Evolutionary conservation across 2,797 vertebrate genomes (phyloP).

Genomic region (Prunella strophiata): DNA sequence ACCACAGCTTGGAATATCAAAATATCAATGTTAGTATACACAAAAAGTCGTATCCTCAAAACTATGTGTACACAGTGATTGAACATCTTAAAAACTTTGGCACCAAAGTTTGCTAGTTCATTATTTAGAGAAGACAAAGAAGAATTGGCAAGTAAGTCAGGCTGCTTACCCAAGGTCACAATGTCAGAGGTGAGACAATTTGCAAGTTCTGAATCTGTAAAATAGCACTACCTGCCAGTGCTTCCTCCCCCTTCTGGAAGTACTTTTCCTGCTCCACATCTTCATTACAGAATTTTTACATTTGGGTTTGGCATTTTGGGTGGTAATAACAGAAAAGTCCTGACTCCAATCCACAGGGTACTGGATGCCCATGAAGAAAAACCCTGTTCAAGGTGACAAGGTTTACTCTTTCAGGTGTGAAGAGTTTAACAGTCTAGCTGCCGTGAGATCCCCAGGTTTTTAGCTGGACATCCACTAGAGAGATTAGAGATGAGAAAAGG

Average conservation of each 20-base stretch:
- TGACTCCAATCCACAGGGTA: neutral
- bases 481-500: slow-evolving; percentile 14
- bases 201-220: neutral
- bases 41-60: neutral
- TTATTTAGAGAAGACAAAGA: neutral
- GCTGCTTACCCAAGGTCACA: neutral
- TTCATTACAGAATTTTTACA: neutral
- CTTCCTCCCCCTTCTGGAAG: neutral
- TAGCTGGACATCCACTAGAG: neutral
- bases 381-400: neutral
- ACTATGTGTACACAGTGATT: neutral
- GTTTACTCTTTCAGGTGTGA: neutral
- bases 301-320: neutral
- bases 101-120: neutral
- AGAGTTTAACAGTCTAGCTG: slow-evolving; percentile 11
- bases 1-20: neutral
- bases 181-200: neutral
- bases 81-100: neutral
- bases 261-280: neutral
- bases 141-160: neutral
- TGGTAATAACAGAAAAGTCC: neutral
- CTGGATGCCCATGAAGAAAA: neutral
- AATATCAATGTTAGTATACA: neutral
- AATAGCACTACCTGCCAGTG: neutral
- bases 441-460: neutral